phyloP scores from a whole-genome alignment of 2,113 vertebrate genomes.

The Butorides virescens region DNA sequence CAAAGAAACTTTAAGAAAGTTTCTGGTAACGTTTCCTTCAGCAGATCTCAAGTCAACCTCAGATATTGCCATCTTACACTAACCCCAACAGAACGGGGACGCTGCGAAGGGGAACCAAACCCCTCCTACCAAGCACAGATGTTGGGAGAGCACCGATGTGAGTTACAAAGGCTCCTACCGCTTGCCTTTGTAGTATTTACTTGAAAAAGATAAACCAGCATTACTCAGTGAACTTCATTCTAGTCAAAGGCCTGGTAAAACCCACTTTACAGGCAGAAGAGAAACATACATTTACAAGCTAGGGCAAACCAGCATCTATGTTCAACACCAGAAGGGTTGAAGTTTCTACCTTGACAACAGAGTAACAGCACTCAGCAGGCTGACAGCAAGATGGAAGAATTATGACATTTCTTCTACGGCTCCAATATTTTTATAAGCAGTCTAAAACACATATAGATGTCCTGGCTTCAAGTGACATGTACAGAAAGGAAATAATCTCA shows the following conservation, averaged over 20 bases:
- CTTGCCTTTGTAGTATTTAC: not conserved
- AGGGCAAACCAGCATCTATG: not conserved
- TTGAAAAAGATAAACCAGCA: not conserved
- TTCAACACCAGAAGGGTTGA: not conserved
- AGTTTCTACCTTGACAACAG: not conserved
- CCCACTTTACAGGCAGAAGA: not conserved
- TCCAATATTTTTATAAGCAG: not conserved
- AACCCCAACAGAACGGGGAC: not conserved
- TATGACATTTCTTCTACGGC: not conserved
- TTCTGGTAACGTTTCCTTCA: not conserved
- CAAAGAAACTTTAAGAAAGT: not conserved
- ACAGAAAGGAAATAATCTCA: not conserved
- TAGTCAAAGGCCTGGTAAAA: not conserved
- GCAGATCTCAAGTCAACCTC: not conserved
- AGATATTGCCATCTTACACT: not conserved
- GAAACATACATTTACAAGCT: not conserved
- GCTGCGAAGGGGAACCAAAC: not conserved
- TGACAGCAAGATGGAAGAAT: not conserved
- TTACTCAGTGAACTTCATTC: not conserved
- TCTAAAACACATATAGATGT: not conserved
- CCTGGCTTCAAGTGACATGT: not conserved
- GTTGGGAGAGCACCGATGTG: not conserved
- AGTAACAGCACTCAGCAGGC: not conserved
- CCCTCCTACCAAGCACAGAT: not conserved
- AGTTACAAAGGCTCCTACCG: not conserved